Percentiles rank a stretch among this genome's conserved stretches.
phyloP scores from a whole-genome alignment of 2,113 vertebrate genomes.

The Antechinus flavipes region DNA sequence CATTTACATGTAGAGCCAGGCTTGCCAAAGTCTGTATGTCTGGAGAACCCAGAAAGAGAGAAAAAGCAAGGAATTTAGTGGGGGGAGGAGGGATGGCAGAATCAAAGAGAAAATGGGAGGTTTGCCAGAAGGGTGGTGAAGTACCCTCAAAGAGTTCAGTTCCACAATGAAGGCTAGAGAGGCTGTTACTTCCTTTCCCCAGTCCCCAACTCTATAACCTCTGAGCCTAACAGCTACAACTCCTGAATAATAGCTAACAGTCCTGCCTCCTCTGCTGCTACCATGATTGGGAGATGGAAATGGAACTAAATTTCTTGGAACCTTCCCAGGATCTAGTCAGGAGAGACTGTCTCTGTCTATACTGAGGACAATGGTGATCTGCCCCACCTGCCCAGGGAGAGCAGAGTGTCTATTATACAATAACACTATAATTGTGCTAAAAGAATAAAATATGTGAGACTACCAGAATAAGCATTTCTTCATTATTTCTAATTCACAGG shows the following conservation, averaged over 20 bases:
- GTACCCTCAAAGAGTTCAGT: neutral
- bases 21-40: neutral
- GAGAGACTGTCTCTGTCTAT: neutral
- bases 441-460: neutral
- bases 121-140: neutral
- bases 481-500: neutral
- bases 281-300: neutral
- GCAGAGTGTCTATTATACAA: neutral
- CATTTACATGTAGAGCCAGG: neutral
- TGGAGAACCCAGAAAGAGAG: neutral
- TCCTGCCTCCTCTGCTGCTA: neutral
- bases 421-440: neutral
- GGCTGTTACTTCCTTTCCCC: neutral
- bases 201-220: neutral
- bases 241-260: neutral
- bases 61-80: neutral
- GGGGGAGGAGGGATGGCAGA: too few species aligned
- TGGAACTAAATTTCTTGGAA: neutral
- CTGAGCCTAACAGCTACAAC: neutral
- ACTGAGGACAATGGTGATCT: neutral
- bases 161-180: neutral
- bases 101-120: neutral
- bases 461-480: neutral
- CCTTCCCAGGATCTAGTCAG: neutral
- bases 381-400: neutral